A percentile compares a stretch with the other conserved stretches of the same genome.
Conservation (phyloP, 2,888 invertebrate species). For the Encarsia formosa region DNA sequence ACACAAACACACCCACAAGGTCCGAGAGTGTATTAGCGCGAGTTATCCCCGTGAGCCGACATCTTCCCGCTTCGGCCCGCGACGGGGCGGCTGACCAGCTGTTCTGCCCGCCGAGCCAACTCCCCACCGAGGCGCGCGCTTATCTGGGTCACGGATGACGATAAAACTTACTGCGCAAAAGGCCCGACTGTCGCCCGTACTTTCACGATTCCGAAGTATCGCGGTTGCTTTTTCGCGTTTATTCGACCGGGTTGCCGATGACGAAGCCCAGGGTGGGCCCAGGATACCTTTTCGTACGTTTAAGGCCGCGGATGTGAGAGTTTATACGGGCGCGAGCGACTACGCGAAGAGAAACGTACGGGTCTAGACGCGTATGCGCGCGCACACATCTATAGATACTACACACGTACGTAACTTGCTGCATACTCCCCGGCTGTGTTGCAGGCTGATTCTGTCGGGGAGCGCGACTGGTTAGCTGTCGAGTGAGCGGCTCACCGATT, state of each 20-base stretch:
- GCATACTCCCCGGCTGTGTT: neutral
- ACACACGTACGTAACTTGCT: neutral
- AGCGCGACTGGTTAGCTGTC: slow-evolving; percentile 44
- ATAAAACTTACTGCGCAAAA: slow-evolving; percentile 51
- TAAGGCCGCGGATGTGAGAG: too few relatives aligned
- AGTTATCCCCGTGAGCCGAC: slow-evolving; percentile 44
- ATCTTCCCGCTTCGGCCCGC: slow-evolving; percentile 42
- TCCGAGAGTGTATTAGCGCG: too few relatives aligned
- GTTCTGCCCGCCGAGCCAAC: slow-evolving; percentile 50
- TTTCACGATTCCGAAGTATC: too few relatives aligned
- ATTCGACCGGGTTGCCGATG: too few relatives aligned
- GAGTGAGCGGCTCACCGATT: slow-evolving; percentile 35
- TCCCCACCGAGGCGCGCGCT: slow-evolving; percentile 39
- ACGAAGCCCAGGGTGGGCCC: too few relatives aligned
- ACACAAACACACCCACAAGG: slow-evolving; percentile 12
- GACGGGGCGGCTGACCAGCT: slow-evolving; percentile 39
- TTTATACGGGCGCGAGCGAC: too few relatives aligned
- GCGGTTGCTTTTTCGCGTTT: too few relatives aligned
- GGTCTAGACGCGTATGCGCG: too few relatives aligned
- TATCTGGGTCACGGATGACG: slow-evolving; percentile 52
- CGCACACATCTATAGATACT: too few relatives aligned
- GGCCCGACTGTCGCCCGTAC: slow-evolving; percentile 21
- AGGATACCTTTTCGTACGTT: too few relatives aligned
- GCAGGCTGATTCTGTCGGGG: slow-evolving; percentile 42
- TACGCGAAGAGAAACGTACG: too few relatives aligned